Base-by-base conservation (phyloP, 2,797 vertebrate genomes). In the Phylloscopus collybita region DNA sequence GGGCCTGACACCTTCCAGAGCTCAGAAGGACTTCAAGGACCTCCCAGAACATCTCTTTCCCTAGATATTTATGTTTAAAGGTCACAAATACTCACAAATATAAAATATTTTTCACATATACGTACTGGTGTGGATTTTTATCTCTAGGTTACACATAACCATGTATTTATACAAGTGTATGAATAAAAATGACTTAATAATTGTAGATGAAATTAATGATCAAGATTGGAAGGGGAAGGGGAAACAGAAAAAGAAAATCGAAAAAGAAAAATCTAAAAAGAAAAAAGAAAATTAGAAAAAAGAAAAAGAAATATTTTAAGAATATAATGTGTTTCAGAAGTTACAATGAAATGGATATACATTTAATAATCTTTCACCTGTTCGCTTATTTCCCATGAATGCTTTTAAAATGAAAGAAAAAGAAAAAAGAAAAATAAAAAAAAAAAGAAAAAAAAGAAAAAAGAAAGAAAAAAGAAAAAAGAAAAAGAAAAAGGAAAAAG, bases 211-310 rank as follows among this genome's bases (percentile, higher is more conserved):
- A 45, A 44, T 45, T 53, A 1, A 32, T 27, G 0, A 36, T 49
- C 25, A 36, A 65, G 38, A 6, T 40, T 25, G 44, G n/a, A 81
- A 51, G 5, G 19, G 22, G n/a, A 54, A 53, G 12, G 1, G n/a
- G 21, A n/a, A 30, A 3, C 1, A 21, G 8, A 16, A 50, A 50
- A 11, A 4, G 5, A 5, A 30, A 6, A 30, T 21, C 6, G 2
- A 36, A 36, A 25, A 26, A 36, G 15, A 22, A 38, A 32, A 10
- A 18, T 12, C 9, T 5, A 54, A 8, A 21, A 19, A 13, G 2
- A 30, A 49, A 15, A 32, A 6, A 1, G 16, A 27, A 27, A 38
- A 13, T 8, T 13, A 17, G 6, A 54, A 38, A 3, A n/a, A 14
- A 19, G 4, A 40, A 40, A 40, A 40, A 40, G 38, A 40, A 40